These are phyloP conservation scores for Eudyptes chrysolophus DNA, from an alignment of 2,113 vertebrate genomes.

Conservation along the genomic window DNA sequence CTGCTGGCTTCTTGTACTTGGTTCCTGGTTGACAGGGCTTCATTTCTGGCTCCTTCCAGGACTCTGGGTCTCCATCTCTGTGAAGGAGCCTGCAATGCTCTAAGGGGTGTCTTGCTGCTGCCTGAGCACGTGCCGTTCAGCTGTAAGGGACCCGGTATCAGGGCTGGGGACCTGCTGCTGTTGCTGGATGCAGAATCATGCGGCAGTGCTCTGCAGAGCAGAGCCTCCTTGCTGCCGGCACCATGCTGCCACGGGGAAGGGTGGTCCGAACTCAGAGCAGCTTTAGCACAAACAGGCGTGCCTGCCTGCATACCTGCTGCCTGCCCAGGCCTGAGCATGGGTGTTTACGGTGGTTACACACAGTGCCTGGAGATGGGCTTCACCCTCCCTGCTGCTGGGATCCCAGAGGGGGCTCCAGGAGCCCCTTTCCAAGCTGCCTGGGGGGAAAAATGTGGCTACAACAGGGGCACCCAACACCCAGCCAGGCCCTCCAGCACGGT, in stretches of 20 bases:
- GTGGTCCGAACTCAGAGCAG: not conserved
- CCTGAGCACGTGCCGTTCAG: not conserved
- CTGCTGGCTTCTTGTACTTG: not conserved
- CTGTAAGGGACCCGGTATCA: rapidly evolving
- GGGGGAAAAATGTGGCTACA: not conserved
- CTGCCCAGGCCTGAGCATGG: not conserved
- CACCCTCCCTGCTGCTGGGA: not conserved
- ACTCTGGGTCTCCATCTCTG: not conserved
- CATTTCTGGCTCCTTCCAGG: not conserved
- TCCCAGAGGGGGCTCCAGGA: not conserved
- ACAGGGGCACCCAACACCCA: not conserved
- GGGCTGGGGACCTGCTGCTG: not conserved
- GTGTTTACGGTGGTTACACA: not conserved
- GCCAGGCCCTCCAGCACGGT: rapidly evolving
- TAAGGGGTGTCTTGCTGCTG: not conserved
- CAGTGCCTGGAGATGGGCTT: not conserved
- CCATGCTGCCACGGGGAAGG: not conserved
- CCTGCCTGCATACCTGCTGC: not conserved
- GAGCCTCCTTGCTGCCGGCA: not conserved
- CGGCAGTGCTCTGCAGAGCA: rapidly evolving
- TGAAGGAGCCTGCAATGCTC: not conserved
- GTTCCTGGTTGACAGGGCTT: not conserved
- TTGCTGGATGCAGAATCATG: rapidly evolving
- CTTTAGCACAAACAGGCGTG: not conserved
- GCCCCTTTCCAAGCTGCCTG: not conserved